These are phyloP conservation scores for Phenganax subtilis DNA, from an alignment of 92 coral and sea anemone species.

Conservation along the genomic window DNA sequence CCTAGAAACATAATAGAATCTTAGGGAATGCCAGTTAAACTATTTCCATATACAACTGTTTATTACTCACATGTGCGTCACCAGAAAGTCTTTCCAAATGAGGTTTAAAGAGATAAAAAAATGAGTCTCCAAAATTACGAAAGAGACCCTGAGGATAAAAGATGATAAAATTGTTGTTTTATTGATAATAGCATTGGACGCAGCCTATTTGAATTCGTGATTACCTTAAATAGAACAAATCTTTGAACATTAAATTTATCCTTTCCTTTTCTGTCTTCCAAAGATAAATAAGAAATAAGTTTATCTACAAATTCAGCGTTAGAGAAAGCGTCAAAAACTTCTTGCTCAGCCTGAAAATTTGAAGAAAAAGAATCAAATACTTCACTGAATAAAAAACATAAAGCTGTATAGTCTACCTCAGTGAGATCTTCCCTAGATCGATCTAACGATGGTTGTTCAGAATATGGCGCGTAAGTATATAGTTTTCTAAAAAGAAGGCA, in stretches of 20 bases:
- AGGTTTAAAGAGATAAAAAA: conserved; percentile 69
- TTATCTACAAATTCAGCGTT: conserved; percentile 77
- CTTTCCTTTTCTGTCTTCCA: conserved; percentile 94
- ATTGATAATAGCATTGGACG: too few relatives aligned
- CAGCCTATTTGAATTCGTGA: too few relatives aligned
- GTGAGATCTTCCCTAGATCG: conserved; percentile 71
- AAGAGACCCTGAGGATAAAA: conserved; percentile 65
- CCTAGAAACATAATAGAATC: conserved; percentile 45
- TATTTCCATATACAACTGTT: neutral
- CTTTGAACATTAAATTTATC: conserved; percentile 91
- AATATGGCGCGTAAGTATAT: conserved; percentile 71
- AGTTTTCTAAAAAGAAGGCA: conserved; percentile 52
- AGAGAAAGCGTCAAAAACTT: conserved; percentile 71
- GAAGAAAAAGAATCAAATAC: neutral
- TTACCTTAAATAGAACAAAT: conserved; percentile 83
- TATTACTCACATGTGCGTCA: conserved; percentile 70
- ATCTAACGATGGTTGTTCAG: conserved; percentile 78
- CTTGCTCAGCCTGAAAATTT: conserved; percentile 65
- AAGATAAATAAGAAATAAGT: conserved; percentile 72
- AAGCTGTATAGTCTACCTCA: conserved; percentile 51
- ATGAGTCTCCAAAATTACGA: conserved; percentile 81
- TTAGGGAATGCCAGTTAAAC: neutral
- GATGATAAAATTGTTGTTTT: too few relatives aligned
- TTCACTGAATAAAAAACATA: neutral
- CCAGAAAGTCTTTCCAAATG: conserved; percentile 76